Base-by-base conservation (phyloP, 2,113 vertebrate genomes). In the Centropus unirufus region DNA sequence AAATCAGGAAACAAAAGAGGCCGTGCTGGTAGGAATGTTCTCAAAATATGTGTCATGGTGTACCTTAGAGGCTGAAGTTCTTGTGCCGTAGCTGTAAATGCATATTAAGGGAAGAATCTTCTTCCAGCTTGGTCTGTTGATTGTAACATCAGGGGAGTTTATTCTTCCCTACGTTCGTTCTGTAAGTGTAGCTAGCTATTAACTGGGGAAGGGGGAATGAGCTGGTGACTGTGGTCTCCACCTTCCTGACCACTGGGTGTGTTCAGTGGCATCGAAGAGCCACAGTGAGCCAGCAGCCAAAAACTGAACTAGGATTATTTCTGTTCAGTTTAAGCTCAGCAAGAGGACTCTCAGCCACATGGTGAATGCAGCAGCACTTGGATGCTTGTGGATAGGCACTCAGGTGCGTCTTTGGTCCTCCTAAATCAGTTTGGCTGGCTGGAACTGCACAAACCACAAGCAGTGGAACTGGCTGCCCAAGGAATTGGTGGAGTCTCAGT, bases 21-120 rank as follows among this genome's bases (percentile, higher is more conserved):
- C 26, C 2, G 1, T n/a, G 5, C 15, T 62, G 29, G 16, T 51
- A 27, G 24, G 12, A 57, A 5, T 40, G 10, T 34, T 36, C 30
- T 74, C 83, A 40, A 51, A 88, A 52, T 23, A 11, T 0, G 1
- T 19, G 18, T 6, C 0, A 0, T 44, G 15, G 4, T 55, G 8
- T 54, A 32, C 58, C 14, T 68, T 66, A 11, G 20, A 70, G 34
- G 10, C 23, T 82, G 40, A 51, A 54, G 20, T 44, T 78, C 20
- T 70, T 62, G 24, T 63, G 29, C 5, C 7, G 36, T 42, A 74
- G 30, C 19, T 81, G 39, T 74, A 52, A 67, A 36, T 46, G 11
- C n/a, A 58, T 69, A 5, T 39, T 21, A 22, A 58, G 18, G 40
- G 3, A 10, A 68, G 47, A 54, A 34, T 70, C 29, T 62, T 85